phyloP scores from a whole-genome alignment of 2,888 invertebrate genomes.

The Epirrhoe alternata region DNA sequence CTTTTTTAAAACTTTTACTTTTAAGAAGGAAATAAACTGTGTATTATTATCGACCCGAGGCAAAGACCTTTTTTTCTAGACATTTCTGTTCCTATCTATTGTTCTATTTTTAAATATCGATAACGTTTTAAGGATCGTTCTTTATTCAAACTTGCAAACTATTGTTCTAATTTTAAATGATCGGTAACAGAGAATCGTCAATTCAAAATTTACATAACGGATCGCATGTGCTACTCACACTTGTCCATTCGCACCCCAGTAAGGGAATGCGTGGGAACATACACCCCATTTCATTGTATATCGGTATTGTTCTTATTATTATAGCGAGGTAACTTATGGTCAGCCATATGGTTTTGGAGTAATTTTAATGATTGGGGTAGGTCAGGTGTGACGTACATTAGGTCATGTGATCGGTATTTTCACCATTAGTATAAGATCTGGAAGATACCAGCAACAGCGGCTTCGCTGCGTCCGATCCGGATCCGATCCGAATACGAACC shows the following conservation, averaged over 20 bases:
- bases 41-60: no score
- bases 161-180: no score
- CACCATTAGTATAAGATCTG: no score
- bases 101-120: no score
- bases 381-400: conserved; percentile 29
- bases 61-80: no score
- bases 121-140: no score
- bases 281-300: conserved; percentile 63
- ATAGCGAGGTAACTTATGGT: conserved; percentile 83
- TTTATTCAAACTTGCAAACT: no score
- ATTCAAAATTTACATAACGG: not conserved
- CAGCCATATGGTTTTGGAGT: conserved; percentile 66
- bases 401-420: not conserved
- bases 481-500: no score
- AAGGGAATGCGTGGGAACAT: conserved; percentile 81
- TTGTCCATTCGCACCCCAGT: conserved; percentile 56
- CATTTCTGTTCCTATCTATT: no score
- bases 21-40: not conserved
- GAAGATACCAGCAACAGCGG: no score
- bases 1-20: no score
- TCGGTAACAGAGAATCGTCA: not conserved
- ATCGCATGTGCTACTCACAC: conserved; percentile 13
- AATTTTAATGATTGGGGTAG: conserved; percentile 31
- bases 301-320: conserved; percentile 67
- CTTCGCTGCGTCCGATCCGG: no score